phyloP scores from a whole-genome alignment of 2,113 vertebrate genomes.

The Microcebus lehilahytsara region DNA sequence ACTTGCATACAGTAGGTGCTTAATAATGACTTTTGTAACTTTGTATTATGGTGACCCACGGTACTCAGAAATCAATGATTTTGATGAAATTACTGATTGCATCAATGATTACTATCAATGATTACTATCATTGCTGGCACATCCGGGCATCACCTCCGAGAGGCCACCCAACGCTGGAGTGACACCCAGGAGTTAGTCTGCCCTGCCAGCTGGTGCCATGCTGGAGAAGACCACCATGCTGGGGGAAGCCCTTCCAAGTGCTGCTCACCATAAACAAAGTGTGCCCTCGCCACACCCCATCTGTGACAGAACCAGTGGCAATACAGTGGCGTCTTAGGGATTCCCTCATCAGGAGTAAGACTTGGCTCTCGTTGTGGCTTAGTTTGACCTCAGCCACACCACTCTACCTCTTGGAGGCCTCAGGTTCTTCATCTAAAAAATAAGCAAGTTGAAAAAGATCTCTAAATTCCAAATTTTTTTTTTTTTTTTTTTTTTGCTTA shows the following conservation, averaged over 20 bases:
- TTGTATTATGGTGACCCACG: background rate
- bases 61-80: background rate
- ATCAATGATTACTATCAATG: too few species aligned
- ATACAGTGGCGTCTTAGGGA: too few species aligned
- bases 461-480: background rate
- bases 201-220: background rate
- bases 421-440: background rate
- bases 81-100: background rate
- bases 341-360: too few species aligned
- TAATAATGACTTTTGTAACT: background rate
- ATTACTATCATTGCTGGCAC: background rate
- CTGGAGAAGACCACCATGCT: fast-evolving
- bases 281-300: background rate
- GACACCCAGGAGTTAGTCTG: background rate
- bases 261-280: background rate
- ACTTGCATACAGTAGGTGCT: background rate
- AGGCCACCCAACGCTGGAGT: background rate
- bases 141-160: background rate
- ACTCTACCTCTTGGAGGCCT: background rate
- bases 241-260: fast-evolving
- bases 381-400: background rate
- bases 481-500: background rate
- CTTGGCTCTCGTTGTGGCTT: background rate
- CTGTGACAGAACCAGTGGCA: background rate
- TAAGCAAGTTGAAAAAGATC: background rate